phyloP scores from a whole-genome alignment of 2,113 vertebrate genomes.

The Tapirus terrestris region DNA sequence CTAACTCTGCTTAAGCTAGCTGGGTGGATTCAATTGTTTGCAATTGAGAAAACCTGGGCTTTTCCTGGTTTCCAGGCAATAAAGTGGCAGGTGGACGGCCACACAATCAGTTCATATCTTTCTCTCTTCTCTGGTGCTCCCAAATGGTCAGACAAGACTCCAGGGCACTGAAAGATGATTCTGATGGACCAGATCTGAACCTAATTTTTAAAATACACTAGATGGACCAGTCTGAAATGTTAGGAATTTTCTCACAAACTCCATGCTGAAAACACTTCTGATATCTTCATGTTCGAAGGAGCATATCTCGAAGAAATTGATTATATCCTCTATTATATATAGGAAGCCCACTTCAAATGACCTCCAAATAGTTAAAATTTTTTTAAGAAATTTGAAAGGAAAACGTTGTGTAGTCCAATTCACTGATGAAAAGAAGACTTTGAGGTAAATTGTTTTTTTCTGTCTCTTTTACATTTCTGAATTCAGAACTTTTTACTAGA shows the following conservation, averaged over 20 bases:
- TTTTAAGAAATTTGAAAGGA: neutral
- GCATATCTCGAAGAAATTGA: neutral
- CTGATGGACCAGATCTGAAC: neutral
- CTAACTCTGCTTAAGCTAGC: neutral
- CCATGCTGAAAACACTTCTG: neutral
- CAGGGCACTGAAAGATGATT: neutral
- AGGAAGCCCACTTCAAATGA: neutral
- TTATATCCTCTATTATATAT: neutral
- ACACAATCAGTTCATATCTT: neutral
- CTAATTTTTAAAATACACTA: neutral
- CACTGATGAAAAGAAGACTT: neutral
- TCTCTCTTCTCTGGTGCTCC: neutral
- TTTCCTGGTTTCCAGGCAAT: neutral
- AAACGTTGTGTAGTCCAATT: neutral
- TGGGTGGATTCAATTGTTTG: neutral
- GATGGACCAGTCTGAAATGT: neutral
- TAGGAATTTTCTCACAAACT: constrained; percentile 1
- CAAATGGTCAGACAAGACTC: neutral
- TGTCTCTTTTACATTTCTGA: neutral
- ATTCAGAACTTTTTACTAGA: neutral
- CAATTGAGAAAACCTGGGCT: neutral
- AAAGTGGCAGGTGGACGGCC: neutral
- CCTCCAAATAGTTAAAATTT: neutral
- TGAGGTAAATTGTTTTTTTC: neutral
- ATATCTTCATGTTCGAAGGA: neutral